Evolutionary conservation across 2,797 vertebrate genomes (phyloP), one percentile per base, ranked within the genome.

Genomic region (Cyclopterus lumpus): DNA sequence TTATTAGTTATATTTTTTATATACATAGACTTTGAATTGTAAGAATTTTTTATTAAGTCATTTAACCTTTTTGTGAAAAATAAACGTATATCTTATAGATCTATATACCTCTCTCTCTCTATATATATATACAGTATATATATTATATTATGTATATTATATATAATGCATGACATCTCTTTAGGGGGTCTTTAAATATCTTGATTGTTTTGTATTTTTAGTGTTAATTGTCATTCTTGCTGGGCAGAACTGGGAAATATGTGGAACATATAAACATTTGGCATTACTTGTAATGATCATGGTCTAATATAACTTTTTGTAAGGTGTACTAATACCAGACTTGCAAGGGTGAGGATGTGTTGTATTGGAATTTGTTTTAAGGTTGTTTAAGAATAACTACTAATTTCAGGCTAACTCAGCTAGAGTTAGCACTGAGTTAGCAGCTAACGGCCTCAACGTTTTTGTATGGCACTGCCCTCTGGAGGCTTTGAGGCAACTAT

Each of bases 401-500:
- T 18, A 1, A 38, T 30, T 67, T 60, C 8, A 67, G 36, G 36
- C 36, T 38, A 38, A 38, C 36, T 38, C 36, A 38, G 8, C 12
- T 20, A 36, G 3, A 3, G 3, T 24, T 22, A 6, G 36, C 36
- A 11, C 3, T 38, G 36, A 11, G 26, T 38, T 38, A 22, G 26
- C 1, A 18, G 5, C 9, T 12, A 24, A 18, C 3, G 8, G 2
- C 6, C 9, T 42, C 4, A 8, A 3, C 61, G 8, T 64, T 68
- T 67, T 64, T 66, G 46, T 80, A 6, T 34, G 6, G 70, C 34
- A 55, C 71, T 91, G 90, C 85, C 89, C 79, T 60, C 91, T 90
- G 26, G 67, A 75, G 91, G 86, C 30, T 20, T 6, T 58, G 62
- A 5, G 54, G 9, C 8, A 14, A 32, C 11, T 6, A 6, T 14